phyloP scores from a whole-genome alignment of 2,113 vertebrate species.

The Clarias macrocephalus region DNA sequence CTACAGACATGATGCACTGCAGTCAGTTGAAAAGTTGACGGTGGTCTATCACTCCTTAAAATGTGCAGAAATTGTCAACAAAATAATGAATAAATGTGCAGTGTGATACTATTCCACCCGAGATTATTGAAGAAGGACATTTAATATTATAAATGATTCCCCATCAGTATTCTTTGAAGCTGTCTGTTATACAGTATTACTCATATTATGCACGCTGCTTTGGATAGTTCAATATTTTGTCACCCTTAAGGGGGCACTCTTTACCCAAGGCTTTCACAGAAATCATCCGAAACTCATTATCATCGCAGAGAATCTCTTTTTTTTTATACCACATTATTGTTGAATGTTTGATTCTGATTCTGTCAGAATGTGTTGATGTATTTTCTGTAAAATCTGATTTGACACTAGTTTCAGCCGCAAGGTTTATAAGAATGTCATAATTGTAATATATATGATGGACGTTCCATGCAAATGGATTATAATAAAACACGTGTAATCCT shows the following conservation, averaged over 20 bases:
- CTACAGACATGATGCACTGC: neutral
- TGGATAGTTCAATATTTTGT: conserved; percentile 2
- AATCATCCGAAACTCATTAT: neutral
- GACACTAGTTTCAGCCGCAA: neutral
- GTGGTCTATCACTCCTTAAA: neutral
- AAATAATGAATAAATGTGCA: conserved; percentile 9
- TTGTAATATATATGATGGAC: neutral
- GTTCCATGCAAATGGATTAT: neutral
- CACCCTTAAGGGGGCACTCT: conserved; percentile 45
- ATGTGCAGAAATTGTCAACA: neutral
- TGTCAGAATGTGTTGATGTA: neutral
- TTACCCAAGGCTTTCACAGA: conserved; percentile 34
- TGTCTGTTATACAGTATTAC: neutral
- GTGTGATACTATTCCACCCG: neutral
- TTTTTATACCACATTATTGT: neutral
- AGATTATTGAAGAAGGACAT: neutral
- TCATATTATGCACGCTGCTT: neutral
- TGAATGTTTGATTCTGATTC: neutral
- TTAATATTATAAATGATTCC: neutral
- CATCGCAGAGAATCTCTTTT: conserved; percentile 1
- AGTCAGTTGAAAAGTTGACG: conserved; percentile 12
- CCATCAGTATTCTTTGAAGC: conserved; percentile 12
- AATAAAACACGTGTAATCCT: neutral
- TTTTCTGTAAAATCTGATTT: neutral
- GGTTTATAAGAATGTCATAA: neutral